Percentiles rank a stretch among this genome's conserved stretches.
These are phyloP conservation scores for Helicoverpa zea DNA, from an alignment of 1,140 invertebrate genomes.

Conservation along the genomic window DNA sequence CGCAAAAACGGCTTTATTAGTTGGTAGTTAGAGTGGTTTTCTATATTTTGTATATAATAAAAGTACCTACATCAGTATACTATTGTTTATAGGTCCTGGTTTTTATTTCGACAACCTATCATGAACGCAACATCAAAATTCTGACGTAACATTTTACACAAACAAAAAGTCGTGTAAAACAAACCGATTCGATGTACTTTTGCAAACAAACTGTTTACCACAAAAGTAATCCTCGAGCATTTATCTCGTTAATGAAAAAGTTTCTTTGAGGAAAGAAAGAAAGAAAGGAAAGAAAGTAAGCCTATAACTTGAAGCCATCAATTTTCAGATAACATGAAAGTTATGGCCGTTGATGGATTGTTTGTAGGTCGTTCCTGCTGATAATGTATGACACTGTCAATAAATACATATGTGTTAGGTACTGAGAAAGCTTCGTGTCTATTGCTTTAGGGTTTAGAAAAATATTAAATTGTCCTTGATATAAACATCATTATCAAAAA, in stretches of 20 bases:
- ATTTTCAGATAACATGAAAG: constrained; percentile 10
- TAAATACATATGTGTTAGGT: too few species aligned
- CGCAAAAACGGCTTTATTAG: too few species aligned
- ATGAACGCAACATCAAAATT: neutral
- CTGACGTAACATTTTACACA: neutral
- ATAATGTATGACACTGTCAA: too few species aligned
- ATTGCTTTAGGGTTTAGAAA: neutral
- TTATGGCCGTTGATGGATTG: neutral
- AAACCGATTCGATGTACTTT: neutral
- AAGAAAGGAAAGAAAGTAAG: neutral
- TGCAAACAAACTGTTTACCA: neutral
- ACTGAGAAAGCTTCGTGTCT: too few species aligned
- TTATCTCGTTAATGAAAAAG: constrained; percentile 9
- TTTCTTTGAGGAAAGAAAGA: neutral
- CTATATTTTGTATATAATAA: too few species aligned
- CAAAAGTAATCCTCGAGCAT: neutral
- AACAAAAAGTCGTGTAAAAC: neutral
- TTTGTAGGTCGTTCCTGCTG: neutral
- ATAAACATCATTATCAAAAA: too few species aligned
- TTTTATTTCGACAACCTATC: too few species aligned
- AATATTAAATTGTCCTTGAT: too few species aligned
- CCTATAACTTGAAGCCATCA: neutral
- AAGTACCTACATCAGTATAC: too few species aligned
- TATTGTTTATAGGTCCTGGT: too few species aligned
- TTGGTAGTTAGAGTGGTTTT: too few species aligned